Base-by-base conservation (phyloP, 23 tunicate species). In the Halocynthia roretzi region DNA sequence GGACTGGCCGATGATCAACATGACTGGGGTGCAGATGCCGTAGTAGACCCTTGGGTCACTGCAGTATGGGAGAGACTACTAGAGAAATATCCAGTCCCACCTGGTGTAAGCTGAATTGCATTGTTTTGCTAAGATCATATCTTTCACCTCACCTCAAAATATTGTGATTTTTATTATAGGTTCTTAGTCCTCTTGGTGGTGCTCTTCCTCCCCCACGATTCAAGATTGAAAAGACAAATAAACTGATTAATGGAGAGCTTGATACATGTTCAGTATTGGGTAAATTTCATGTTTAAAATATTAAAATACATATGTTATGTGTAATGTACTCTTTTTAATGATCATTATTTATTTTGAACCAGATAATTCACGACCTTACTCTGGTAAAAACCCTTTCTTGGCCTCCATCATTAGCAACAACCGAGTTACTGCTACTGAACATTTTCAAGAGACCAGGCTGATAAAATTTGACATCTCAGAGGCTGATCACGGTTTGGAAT, bases 1-100 rank as follows among this genome's bases (percentile, higher is more conserved):
- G 98, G 98, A 51, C 74, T 92, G 17, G 98, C 98, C 5, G 98
- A 92, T 79, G 98, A 92, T 70, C 98, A 92, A 75, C 98, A 92
- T 71, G 98, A 92, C n/a, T 92, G 98, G 98, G 98, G 98, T 10
- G 68, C 84, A 7, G 98, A 92, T 80, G 87, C 87, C 0, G 91
- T 81, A 74, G 80, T 92, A 12, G 98, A 92, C 65, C 71, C 78
- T 6, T 92, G 98, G 98, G 48, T 56, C 31, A 80, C 78, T 10
- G 74, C 61, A 56, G 68, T 92, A 85, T 92, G 98, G 98, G 58
- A 60, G 21, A 70, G 14, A 50, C 75, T 92, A 6, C 61, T 82
- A 6, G 10, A 51, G 53, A 5, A 62, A 7, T 79, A 77, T 62
- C 98, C 98, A 7, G 44, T 76, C 9, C 20, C 77, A 53, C 61